phyloP scores from a whole-genome alignment of 2,888 invertebrate species.

The Lordiphosa andalusiaca region DNA sequence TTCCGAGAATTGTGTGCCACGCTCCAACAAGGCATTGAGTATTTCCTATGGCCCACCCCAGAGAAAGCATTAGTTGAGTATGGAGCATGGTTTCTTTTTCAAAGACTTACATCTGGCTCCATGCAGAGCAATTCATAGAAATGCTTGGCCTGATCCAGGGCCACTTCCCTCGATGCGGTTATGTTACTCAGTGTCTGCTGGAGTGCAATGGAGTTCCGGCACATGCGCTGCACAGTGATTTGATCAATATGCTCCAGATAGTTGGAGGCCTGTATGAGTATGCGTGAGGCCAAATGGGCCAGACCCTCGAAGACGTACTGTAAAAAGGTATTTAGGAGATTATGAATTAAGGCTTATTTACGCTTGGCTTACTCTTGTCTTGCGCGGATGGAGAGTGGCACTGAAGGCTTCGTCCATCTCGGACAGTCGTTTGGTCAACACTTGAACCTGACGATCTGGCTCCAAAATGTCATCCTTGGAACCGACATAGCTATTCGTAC shows the following conservation, averaged over 20 bases:
- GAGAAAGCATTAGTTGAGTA: constrained; percentile 25
- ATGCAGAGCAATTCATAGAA: constrained; percentile 93
- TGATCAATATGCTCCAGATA: constrained; percentile 90
- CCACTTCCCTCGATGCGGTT: constrained; percentile 89
- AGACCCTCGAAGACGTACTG: constrained; percentile 95
- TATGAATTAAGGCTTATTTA: neutral
- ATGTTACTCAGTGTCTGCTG: constrained; percentile 93
- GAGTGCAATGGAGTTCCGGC: constrained; percentile 90
- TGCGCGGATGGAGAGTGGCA: constrained; percentile 87
- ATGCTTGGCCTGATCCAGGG: constrained; percentile 92
- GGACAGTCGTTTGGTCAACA: constrained; percentile 88
- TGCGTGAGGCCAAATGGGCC: constrained; percentile 88
- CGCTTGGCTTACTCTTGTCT: constrained; percentile 84
- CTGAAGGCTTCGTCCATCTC: constrained; percentile 89
- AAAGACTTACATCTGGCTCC: constrained; percentile 86
- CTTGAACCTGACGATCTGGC: constrained; percentile 88
- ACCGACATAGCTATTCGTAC: constrained; percentile 76
- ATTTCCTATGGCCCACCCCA: constrained; percentile 85
- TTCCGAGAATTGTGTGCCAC: constrained; percentile 92
- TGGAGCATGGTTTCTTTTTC: neutral
- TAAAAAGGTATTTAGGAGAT: constrained; percentile 39
- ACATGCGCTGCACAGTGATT: constrained; percentile 90
- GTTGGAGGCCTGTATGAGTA: constrained; percentile 90
- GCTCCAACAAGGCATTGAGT: constrained; percentile 89
- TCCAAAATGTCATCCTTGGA: constrained; percentile 87